Percentiles rank a stretch among this genome's conserved stretches.
Conservation (phyloP, 2,797 vertebrate genomes). For the Gallinago solitaria region DNA sequence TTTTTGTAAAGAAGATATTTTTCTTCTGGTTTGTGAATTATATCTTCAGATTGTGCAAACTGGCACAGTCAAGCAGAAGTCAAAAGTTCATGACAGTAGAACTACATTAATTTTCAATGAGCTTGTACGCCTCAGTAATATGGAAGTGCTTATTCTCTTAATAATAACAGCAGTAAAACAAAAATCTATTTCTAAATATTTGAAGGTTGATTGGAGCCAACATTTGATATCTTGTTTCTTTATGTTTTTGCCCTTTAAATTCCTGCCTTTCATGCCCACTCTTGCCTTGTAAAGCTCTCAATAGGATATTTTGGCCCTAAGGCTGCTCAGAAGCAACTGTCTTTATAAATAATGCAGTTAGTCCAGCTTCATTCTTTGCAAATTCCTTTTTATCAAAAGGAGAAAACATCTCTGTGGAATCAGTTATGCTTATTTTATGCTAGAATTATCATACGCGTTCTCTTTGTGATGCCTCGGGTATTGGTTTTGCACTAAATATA, state of each 20-base stretch:
- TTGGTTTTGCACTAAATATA: not conserved
- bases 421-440: not conserved
- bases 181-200: not conserved
- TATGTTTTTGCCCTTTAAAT: not conserved
- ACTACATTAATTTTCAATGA: not conserved
- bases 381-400: not conserved
- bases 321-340: not conserved
- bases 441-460: not conserved
- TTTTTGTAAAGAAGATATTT: not conserved
- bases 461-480: not conserved
- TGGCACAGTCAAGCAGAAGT: not conserved
- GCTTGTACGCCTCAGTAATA: not conserved
- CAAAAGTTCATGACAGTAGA: not conserved
- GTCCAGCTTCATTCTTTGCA: not conserved
- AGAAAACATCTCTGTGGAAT: not conserved
- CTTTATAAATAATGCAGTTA: conserved; percentile 2
- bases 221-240: not conserved
- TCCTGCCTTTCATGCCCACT: not conserved
- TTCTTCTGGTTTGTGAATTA: not conserved
- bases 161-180: not conserved
- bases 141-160: fast-evolving
- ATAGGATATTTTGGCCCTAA: not conserved
- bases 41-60: not conserved
- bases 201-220: not conserved
- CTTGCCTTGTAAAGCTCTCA: not conserved